Base-by-base conservation (phyloP, 2,797 vertebrate genomes). In the Galaxias olidus region DNA sequence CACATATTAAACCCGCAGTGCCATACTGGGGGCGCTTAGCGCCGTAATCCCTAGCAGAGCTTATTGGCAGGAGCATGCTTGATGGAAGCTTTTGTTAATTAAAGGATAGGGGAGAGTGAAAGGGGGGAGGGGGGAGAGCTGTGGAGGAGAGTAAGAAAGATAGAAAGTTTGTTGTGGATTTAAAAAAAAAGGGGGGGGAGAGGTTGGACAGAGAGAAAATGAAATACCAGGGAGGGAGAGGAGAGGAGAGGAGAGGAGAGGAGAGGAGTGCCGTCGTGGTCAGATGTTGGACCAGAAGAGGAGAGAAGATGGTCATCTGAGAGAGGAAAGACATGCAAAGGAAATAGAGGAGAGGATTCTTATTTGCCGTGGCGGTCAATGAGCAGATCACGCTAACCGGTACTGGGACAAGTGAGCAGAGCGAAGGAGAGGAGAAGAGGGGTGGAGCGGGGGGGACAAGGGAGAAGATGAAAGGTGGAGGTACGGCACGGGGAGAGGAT, bases 391-490 rank as follows among this genome's bases (percentile, higher is more conserved):
- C 11, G 51, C 17, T 8, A 10, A 10, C 11, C 17, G 17, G 18
- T 18, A 19, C 10, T 10, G 51, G 30, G 30, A 30, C 2, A 30
- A 30, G 30, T 30, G 30, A 30, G 30, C 6, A 6, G 30, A 2
- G 30, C 30, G 6, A 6, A 10, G 51, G 9, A 30, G 17, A 53
- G 17, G 18, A 19, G 12, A 10, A 10, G 11, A 17, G 15, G 19
- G 18, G 18, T 10, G 18, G 10, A 17, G 19, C 4, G 18, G 18
- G 18, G 51, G 11, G 51, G 30, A 8, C 59, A 59, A 55, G 30
- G 14, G 70, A 74, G 69, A 67, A 56, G 59, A 74, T 57, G 61
- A 74, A 42, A 41, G 45, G 65, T 61, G 53, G 9, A 0, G 46
- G 43, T 19, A 49, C 5, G 17, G 13, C 8, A n/a, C 19, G 17